A percentile compares a stretch with the other conserved stretches of the same genome.
These are phyloP conservation scores for Pyrochroa serraticornis DNA, from an alignment of 2,888 invertebrate genomes.

Conservation along the genomic window DNA sequence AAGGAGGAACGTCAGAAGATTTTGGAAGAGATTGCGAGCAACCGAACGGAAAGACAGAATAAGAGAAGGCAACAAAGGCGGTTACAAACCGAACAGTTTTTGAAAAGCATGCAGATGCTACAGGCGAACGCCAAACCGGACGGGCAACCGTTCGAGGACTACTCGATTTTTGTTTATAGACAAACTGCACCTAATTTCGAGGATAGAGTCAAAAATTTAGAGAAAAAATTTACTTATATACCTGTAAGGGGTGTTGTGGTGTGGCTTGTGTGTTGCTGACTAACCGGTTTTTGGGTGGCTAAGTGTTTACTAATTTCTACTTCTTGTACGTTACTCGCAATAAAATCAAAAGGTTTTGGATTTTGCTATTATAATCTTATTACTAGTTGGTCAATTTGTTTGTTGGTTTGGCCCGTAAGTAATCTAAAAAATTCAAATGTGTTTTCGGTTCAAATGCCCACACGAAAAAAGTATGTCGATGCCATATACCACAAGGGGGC, in stretches of 20 bases:
- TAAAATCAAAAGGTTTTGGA: too few relatives aligned
- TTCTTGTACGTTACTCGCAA: too few relatives aligned
- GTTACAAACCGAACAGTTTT: constrained; percentile 80
- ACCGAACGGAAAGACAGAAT: constrained; percentile 68
- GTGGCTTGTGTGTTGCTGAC: constrained; percentile 31
- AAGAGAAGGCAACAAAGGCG: constrained; percentile 72
- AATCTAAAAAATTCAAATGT: neutral
- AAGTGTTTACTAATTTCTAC: neutral
- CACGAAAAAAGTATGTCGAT: too few relatives aligned
- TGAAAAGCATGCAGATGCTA: constrained; percentile 85
- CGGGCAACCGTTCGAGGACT: constrained; percentile 75
- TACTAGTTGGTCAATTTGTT: too few relatives aligned
- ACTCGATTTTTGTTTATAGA: constrained; percentile 83
- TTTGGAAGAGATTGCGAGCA: constrained; percentile 74
- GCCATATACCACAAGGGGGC: too few relatives aligned
- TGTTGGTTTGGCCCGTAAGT: too few relatives aligned
- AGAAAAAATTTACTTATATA: constrained; percentile 71
- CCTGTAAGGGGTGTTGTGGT: constrained; percentile 65
- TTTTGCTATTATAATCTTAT: too few relatives aligned
- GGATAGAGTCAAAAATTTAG: constrained; percentile 83
- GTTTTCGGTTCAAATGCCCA: neutral
- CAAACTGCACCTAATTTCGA: constrained; percentile 85
- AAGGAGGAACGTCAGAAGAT: constrained; percentile 78
- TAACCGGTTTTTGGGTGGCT: neutral
- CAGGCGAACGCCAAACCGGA: constrained; percentile 75